Conservation (phyloP, 1,140 invertebrate genomes). For the Acromyrmex charruanus region DNA sequence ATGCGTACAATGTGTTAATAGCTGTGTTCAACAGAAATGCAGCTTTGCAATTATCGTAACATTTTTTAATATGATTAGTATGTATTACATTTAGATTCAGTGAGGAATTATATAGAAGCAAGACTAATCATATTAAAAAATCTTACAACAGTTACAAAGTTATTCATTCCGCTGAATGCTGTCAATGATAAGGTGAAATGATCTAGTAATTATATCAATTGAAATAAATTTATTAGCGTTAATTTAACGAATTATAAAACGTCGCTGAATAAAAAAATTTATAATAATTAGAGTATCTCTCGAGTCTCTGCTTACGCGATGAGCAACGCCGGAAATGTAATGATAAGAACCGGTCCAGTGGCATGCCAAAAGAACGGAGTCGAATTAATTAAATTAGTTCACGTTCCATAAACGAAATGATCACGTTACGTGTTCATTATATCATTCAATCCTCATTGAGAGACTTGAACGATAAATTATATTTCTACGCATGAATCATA, state of each 20-base stretch:
- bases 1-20: not conserved
- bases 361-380: not conserved
- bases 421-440: not conserved
- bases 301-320: not conserved
- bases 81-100: too few species aligned
- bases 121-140: too few species aligned
- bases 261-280: not conserved
- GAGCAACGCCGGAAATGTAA: constrained; percentile 60
- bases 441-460: not conserved
- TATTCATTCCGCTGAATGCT: too few species aligned
- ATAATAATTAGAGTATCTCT: not conserved
- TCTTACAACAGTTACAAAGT: too few species aligned
- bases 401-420: not conserved
- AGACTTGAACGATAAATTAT: constrained; percentile 1
- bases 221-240: not conserved
- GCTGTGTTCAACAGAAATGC: too few species aligned
- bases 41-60: too few species aligned
- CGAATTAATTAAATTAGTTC: constrained; percentile 22
- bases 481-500: not conserved
- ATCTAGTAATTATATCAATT: not conserved
- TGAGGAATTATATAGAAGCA: too few species aligned
- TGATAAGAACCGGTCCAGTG: constrained; percentile 61
- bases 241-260: not conserved
- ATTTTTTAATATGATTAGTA: too few species aligned
- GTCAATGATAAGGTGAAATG: not conserved